Percentiles rank a stretch among this genome's conserved stretches.
Conservation (phyloP, 1,140 invertebrate genomes). For the Helicoverpa armigera region DNA sequence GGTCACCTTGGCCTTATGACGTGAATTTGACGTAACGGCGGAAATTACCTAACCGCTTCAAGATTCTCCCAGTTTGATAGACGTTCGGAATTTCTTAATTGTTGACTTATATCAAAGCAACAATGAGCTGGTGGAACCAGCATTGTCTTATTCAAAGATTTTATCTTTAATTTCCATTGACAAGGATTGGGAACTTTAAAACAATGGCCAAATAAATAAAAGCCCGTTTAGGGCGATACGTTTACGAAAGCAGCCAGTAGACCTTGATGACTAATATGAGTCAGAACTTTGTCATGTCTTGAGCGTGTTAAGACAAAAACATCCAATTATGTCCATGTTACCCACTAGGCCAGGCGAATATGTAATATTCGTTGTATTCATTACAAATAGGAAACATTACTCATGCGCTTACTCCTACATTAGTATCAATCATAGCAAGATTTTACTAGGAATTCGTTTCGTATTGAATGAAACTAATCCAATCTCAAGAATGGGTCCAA, state of each 20-base stretch:
- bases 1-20: constrained; percentile 53
- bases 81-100: background rate
- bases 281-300: constrained; percentile 46
- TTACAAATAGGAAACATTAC: constrained; percentile 42
- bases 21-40: constrained; percentile 38
- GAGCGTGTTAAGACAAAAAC: constrained; percentile 53
- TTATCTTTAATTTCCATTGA: constrained; percentile 19
- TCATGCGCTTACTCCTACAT: constrained; percentile 36
- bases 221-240: constrained; percentile 46
- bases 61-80: background rate
- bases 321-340: constrained; percentile 50
- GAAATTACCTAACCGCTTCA: constrained; percentile 23
- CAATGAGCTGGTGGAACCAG: background rate
- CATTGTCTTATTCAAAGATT: constrained; percentile 4
- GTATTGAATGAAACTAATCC: constrained; percentile 29
- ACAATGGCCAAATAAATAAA: constrained; percentile 44
- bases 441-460: constrained; percentile 39
- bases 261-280: constrained; percentile 51
- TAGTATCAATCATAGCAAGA: constrained; percentile 43
- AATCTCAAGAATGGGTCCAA: constrained; percentile 29
- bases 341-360: constrained; percentile 47
- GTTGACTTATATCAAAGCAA: constrained; percentile 1
- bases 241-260: constrained; percentile 22
- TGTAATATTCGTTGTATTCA: constrained; percentile 41
- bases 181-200: constrained; percentile 28